A percentile compares a stretch with the other conserved stretches of the same genome.
These are phyloP conservation scores for Xiphophorus birchmanni DNA, from an alignment of 2,797 vertebrate genomes.

Conservation along the genomic window DNA sequence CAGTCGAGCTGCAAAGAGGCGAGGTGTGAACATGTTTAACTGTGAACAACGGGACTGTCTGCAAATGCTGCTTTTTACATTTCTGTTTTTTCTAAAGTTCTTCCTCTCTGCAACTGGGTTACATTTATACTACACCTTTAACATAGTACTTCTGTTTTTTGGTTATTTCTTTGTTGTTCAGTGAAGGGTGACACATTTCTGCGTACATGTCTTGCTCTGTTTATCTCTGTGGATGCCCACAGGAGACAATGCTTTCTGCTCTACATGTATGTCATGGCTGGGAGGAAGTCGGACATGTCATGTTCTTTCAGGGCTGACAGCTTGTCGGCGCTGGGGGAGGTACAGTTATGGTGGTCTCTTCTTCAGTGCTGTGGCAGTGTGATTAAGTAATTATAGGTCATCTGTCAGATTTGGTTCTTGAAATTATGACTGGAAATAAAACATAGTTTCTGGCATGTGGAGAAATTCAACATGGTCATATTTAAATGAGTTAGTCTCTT, in stretches of 20 bases:
- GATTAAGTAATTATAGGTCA: slow-evolving; percentile 29
- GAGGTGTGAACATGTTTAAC: slow-evolving; percentile 37
- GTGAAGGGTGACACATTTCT: not conserved
- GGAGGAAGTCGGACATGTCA: slow-evolving; percentile 54
- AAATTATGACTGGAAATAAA: slow-evolving; percentile 1
- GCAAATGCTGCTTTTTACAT: slow-evolving; percentile 32
- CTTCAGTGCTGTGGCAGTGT: slow-evolving; percentile 3
- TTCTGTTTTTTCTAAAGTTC: slow-evolving; percentile 10
- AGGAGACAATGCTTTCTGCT: slow-evolving; percentile 37
- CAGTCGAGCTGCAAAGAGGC: slow-evolving; percentile 3
- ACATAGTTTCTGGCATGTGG: not conserved
- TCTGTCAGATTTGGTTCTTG: slow-evolving; percentile 7
- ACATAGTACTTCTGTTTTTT: not conserved
- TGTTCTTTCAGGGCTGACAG: slow-evolving; percentile 54
- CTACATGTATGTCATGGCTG: slow-evolving; percentile 15
- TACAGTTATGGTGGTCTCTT: slow-evolving; percentile 9
- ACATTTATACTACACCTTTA: slow-evolving; percentile 4
- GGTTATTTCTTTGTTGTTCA: not conserved
- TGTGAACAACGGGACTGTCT: slow-evolving; percentile 40
- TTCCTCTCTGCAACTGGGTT: slow-evolving; percentile 21
- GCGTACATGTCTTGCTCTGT: not conserved
- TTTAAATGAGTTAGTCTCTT: not conserved
- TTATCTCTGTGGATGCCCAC: not conserved
- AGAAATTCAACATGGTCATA: not conserved
- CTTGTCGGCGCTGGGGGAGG: slow-evolving; percentile 3